Conservation (phyloP, 2,113 vertebrate species). For the Cyphomyrus discorhynchus region DNA sequence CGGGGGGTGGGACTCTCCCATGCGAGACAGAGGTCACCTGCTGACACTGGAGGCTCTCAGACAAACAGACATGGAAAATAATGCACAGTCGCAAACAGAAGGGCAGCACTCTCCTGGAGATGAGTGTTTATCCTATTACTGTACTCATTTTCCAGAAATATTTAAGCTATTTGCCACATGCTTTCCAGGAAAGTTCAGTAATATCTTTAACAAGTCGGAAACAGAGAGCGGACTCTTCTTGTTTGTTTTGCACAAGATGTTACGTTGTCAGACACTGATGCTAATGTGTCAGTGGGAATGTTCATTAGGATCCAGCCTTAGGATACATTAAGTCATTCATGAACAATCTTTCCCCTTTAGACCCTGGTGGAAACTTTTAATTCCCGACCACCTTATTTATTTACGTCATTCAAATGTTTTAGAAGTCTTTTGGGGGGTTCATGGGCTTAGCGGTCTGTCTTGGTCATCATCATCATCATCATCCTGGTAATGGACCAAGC, state of each 20-base stretch:
- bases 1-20: background rate
- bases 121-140: background rate
- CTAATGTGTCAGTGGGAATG: background rate
- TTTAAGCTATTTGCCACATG: constrained; percentile 6
- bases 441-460: background rate
- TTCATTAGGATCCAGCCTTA: background rate
- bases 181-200: background rate
- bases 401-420: background rate
- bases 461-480: background rate
- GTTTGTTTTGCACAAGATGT: background rate
- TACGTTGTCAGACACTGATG: background rate
- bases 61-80: background rate
- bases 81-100: background rate
- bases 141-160: background rate
- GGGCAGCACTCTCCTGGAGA: background rate
- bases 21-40: constrained; percentile 31
- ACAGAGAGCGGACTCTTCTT: background rate
- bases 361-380: background rate
- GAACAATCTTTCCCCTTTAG: background rate
- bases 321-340: background rate
- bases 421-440: background rate
- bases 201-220: background rate
- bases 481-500: background rate
- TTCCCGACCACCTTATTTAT: background rate
- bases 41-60: background rate